A percentile compares a stretch with the other conserved stretches of the same genome.
Conservation (phyloP, 2,113 vertebrate species). For the Odocoileus hemionus region DNA sequence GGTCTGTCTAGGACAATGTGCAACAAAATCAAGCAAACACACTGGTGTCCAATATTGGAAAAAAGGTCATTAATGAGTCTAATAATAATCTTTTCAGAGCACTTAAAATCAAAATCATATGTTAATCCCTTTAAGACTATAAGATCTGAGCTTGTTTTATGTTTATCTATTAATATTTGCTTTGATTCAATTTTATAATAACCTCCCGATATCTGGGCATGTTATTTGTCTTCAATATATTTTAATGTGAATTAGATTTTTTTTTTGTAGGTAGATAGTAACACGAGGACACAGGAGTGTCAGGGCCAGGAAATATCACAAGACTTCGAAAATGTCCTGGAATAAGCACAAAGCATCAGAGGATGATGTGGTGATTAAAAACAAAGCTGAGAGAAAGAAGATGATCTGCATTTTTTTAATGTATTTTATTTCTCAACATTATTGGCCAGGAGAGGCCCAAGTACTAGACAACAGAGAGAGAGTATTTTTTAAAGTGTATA, state of each 20-base stretch:
- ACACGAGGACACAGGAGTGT: not conserved
- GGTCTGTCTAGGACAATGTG: not conserved
- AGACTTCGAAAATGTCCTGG: not conserved
- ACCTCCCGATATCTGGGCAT: not conserved
- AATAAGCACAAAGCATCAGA: not conserved
- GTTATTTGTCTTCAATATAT: not conserved
- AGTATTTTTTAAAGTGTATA: not conserved
- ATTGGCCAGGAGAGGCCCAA: not conserved
- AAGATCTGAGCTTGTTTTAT: not conserved
- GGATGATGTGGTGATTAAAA: not conserved
- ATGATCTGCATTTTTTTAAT: not conserved
- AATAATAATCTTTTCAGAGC: not conserved
- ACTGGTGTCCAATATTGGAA: not conserved
- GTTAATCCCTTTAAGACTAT: not conserved
- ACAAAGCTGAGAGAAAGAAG: not conserved
- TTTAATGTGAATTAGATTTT: not conserved
- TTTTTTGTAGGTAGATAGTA: not conserved
- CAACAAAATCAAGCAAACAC: slow-evolving; percentile 11
- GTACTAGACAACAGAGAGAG: not conserved
- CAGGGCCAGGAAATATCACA: not conserved
- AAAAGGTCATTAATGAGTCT: not conserved
- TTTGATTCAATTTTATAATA: slow-evolving; percentile 16
- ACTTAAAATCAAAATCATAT: not conserved
- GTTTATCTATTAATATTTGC: not conserved
- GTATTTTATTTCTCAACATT: not conserved